phyloP scores from a whole-genome alignment of 2,888 invertebrate genomes.

The Leptopilina drosophilae region DNA sequence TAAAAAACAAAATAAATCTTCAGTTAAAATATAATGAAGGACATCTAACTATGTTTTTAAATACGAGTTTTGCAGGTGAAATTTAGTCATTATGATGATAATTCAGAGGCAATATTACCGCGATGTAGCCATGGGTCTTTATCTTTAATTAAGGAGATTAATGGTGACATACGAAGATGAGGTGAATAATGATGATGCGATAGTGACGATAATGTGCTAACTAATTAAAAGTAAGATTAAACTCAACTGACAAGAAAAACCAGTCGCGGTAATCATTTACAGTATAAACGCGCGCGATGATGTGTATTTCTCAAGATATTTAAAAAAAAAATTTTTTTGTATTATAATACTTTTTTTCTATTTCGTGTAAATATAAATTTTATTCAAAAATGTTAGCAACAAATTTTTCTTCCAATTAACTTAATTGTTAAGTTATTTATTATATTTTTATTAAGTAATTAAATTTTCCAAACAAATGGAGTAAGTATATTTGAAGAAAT shows the following conservation, averaged over 20 bases:
- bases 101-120: constrained; percentile 1
- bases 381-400: too few species aligned
- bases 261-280: not conserved
- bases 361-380: too few species aligned
- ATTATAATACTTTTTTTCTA: not conserved
- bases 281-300: not conserved
- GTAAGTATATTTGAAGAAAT: too few species aligned
- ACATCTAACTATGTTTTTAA: too few species aligned
- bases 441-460: too few species aligned
- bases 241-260: constrained; percentile 1
- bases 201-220: constrained; percentile 23
- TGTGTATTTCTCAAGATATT: not conserved
- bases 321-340: not conserved
- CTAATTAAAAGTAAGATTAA: constrained; percentile 12
- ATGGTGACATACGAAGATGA: constrained; percentile 5
- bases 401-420: too few species aligned
- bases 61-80: not conserved
- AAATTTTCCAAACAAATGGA: too few species aligned
- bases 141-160: constrained; percentile 13
- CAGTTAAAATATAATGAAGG: too few species aligned
- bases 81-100: constrained; percentile 15
- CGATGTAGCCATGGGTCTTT: not conserved
- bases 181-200: constrained; percentile 16
- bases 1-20: too few species aligned
- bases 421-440: too few species aligned